Base-by-base conservation (phyloP, 2,888 invertebrate species). In the Eilema caniola region DNA sequence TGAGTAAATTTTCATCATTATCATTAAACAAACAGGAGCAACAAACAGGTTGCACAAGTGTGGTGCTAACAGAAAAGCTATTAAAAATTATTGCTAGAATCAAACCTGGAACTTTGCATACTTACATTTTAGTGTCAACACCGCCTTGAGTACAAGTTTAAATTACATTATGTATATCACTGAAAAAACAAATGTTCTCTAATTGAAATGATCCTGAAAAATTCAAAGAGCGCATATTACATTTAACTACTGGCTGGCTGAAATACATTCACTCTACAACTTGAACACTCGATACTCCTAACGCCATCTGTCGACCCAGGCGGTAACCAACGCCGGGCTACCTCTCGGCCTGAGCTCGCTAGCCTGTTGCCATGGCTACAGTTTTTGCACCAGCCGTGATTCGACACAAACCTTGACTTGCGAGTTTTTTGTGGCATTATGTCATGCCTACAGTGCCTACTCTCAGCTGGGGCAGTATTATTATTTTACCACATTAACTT, bases 371-470 rank as follows among this genome's bases (percentile, higher is more conserved):
- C 75, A 84, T 83, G 79, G 81, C 71, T 76, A 79, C 82, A 68
- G 65, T 84, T 85, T 85, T 82, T 77, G 71, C 80, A 59, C 70
- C 62, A 66, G 65, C 79, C 75, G 73, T 81, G 83, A 86, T 82
- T 84, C 78, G 80, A 78, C 80, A 79, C 70, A 77, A 85, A 83
- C 85, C 85, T 85, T 84, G 85, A 84, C 84, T 85, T 78, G 83
- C 73, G 76, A 66, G 78, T 85, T 89, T 89, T 89, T 89, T 89
- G 86, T 74, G 41, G 81, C 84, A 84, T 89, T 88, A 88, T 88
- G 88, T 89, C 89, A 88, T 86, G 83, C 74, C 71, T 66, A 67
- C 75, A 72, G 78, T 80, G 79, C 81, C 82, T 79, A 82, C 78
- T 80, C 79, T 79, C 76, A 77, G 73, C 75, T 79, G 75, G 77